Conservation (phyloP, 2,797 vertebrate species). For the Enteromius mattozi region DNA sequence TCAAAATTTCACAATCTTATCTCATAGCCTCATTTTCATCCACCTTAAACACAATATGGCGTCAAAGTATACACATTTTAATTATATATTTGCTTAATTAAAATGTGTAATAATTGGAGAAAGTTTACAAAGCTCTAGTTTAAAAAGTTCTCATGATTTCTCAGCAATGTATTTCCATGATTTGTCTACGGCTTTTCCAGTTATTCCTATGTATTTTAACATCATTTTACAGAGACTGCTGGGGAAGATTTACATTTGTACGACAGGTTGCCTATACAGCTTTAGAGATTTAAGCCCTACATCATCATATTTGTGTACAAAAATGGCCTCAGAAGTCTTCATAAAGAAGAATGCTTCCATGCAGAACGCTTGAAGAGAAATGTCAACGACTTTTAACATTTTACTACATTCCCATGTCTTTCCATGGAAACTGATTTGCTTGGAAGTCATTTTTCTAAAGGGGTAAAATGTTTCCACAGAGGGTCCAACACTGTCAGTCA, state of each 20-base stretch:
- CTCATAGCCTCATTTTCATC: not conserved
- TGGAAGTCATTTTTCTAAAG: not conserved
- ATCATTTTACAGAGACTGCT: not conserved
- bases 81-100: not conserved
- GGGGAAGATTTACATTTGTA: not conserved
- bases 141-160: not conserved
- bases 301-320: not conserved
- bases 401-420: not conserved
- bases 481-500: constrained; percentile 14
- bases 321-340: not conserved
- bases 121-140: not conserved
- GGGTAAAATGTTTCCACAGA: not conserved
- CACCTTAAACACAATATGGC: not conserved
- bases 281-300: not conserved
- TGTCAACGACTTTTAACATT: not conserved
- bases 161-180: not conserved
- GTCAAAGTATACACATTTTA: not conserved
- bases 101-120: not conserved
- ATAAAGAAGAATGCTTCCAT: not conserved
- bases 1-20: not conserved
- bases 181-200: not conserved
- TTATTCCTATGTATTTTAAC: not conserved
- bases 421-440: not conserved
- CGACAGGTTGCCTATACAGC: not conserved
- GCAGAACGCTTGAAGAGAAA: not conserved